phyloP scores from a whole-genome alignment of 2,113 vertebrate species.

The Irena cyanogastra region DNA sequence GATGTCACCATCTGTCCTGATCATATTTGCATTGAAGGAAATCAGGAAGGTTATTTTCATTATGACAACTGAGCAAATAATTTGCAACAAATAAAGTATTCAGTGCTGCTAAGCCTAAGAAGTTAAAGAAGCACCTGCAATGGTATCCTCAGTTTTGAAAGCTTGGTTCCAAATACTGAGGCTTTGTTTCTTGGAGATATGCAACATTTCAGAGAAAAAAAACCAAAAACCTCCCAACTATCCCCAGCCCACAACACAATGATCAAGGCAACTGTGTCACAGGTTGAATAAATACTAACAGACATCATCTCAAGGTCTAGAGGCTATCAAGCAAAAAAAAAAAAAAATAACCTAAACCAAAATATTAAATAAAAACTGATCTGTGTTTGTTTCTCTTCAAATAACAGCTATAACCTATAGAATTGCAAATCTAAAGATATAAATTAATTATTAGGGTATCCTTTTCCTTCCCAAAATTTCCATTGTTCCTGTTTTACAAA shows the following conservation, averaged over 20 bases:
- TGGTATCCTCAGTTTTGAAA: neutral
- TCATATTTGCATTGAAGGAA: neutral
- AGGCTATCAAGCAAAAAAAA: neutral
- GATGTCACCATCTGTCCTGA: neutral
- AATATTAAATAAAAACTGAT: neutral
- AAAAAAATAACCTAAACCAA: neutral
- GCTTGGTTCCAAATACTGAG: neutral
- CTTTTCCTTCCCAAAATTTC: neutral
- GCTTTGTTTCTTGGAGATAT: neutral
- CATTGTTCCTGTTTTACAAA: neutral
- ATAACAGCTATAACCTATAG: neutral
- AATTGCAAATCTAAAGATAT: neutral
- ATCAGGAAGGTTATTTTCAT: neutral
- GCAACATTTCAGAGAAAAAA: neutral
- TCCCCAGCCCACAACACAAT: neutral
- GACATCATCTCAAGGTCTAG: neutral
- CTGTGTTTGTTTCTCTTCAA: neutral
- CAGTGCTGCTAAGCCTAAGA: neutral
- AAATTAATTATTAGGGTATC: neutral
- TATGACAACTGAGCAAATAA: neutral
- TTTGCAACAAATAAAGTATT: neutral
- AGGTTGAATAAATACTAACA: neutral
- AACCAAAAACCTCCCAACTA: accelerated
- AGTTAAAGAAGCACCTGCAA: neutral
- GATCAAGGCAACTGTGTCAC: neutral